phyloP scores from a whole-genome alignment of 2,113 vertebrate genomes.

The Tor tambroides region DNA sequence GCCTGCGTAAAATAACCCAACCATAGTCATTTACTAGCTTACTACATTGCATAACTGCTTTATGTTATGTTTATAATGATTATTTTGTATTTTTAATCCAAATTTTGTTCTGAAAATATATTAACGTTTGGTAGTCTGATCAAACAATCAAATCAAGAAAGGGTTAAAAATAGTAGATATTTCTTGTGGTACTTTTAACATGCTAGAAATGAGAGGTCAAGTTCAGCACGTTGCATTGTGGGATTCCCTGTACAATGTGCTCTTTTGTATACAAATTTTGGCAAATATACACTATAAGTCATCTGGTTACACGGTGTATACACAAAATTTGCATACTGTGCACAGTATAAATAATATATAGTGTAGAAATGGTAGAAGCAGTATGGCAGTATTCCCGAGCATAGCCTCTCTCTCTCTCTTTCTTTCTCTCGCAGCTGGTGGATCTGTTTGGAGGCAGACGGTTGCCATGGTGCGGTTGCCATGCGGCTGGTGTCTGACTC shows the following conservation, averaged over 20 bases:
- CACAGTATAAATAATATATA: not conserved
- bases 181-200: not conserved
- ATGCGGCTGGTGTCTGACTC: slow-evolving; percentile 57
- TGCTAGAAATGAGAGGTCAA: slow-evolving; percentile 6
- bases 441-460: slow-evolving; percentile 52
- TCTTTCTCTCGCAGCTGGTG: slow-evolving; percentile 31
- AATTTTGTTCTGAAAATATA: not conserved
- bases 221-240: not conserved
- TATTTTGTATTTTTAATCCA: not conserved
- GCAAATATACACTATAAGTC: not conserved
- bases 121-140: not conserved
- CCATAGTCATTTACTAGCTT: not conserved
- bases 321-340: not conserved
- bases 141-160: slow-evolving; percentile 9
- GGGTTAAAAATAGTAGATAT: not conserved
- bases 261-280: not conserved
- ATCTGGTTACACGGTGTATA: not conserved
- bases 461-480: slow-evolving; percentile 58
- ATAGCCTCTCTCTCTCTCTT: slow-evolving; percentile 6
- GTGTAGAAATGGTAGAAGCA: not conserved
- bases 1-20: not conserved
- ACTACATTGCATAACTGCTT: not conserved
- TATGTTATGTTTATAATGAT: not conserved
- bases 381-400: not conserved
- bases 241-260: not conserved